Conservation (phyloP, 2,113 vertebrate species). For the Prunella himalayana region DNA sequence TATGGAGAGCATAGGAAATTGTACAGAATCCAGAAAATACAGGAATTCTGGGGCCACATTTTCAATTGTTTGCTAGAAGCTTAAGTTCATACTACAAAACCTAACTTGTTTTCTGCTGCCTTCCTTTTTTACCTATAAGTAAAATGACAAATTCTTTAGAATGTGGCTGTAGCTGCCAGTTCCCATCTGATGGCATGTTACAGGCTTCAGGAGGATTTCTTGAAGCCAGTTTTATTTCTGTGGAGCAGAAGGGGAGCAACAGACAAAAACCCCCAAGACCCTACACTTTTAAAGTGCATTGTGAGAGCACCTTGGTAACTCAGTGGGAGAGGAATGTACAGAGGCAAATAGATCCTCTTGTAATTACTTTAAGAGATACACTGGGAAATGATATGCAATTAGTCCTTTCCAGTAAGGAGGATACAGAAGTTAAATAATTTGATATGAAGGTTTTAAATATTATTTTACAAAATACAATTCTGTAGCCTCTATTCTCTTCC, state of each 20-base stretch:
- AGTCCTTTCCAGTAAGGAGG: background rate
- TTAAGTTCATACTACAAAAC: background rate
- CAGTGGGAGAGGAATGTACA: background rate
- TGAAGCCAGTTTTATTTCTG: background rate
- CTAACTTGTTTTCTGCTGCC: background rate
- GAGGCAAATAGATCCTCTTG: background rate
- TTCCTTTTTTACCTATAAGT: background rate
- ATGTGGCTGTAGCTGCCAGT: background rate
- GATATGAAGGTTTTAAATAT: background rate
- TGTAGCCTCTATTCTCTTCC: background rate
- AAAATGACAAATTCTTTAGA: background rate
- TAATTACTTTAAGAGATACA: background rate
- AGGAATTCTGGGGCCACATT: background rate
- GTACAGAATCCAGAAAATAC: background rate
- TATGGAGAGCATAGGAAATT: background rate
- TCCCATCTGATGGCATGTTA: background rate
- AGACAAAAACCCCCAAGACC: background rate
- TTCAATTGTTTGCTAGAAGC: background rate
- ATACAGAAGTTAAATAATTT: background rate
- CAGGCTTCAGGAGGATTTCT: background rate
- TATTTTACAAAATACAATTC: background rate
- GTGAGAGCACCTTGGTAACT: background rate
- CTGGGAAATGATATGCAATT: background rate
- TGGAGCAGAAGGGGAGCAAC: background rate
- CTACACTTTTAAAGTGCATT: background rate